These are phyloP conservation scores for Hemibagrus guttatus DNA, from an alignment of 2,797 vertebrate species.

Conservation along the genomic window DNA sequence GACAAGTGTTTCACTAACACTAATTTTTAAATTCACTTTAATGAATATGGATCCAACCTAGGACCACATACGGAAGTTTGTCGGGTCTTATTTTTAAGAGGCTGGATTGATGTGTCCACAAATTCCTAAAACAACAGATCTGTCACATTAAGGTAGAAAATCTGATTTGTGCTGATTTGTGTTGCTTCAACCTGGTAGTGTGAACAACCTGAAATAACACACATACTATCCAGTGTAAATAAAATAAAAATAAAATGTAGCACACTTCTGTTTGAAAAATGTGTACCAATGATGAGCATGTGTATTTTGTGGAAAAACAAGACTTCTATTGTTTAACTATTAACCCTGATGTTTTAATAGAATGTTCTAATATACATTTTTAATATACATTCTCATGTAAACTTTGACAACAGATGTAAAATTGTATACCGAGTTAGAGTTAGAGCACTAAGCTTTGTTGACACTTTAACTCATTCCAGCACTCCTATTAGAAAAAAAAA, in stretches of 20 bases:
- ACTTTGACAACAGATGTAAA: not conserved
- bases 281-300: not conserved
- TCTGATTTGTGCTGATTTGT: not conserved
- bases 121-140: not conserved
- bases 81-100: not conserved
- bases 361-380: not conserved
- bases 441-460: not conserved
- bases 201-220: not conserved
- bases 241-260: not conserved
- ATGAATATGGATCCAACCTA: not conserved
- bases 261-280: not conserved
- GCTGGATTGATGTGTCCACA: not conserved
- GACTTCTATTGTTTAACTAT: not conserved
- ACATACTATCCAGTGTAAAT: not conserved
- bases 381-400: not conserved
- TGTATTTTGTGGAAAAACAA: not conserved
- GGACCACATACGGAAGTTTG: not conserved
- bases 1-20: not conserved
- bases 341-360: not conserved
- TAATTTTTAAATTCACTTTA: not conserved
- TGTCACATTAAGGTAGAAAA: not conserved
- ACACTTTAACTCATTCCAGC: constrained; percentile 26
- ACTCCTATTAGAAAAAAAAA: constrained; percentile 12
- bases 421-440: not conserved
- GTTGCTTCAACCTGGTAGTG: not conserved